phyloP scores from a whole-genome alignment of 2,888 invertebrate genomes.

The Cremastinae sp. region DNA sequence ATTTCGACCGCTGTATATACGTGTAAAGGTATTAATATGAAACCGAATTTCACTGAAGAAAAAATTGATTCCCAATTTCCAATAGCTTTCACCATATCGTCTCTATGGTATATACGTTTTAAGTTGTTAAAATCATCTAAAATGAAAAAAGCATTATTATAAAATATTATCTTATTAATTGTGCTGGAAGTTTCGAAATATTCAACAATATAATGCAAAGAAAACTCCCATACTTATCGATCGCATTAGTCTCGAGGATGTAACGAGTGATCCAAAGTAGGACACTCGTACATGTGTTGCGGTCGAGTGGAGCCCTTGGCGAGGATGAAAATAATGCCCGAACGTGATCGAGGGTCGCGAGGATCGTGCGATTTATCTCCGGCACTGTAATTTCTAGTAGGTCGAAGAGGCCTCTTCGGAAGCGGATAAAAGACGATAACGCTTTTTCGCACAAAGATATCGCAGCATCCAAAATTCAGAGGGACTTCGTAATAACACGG shows the following conservation, averaged over 20 bases:
- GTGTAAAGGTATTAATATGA: no score
- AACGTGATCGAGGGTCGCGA: conserved; percentile 61
- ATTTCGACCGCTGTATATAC: no score
- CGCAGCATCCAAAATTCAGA: conserved; percentile 32
- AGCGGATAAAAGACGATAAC: conserved; percentile 51
- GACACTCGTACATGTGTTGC: conserved; percentile 29
- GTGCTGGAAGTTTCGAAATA: no score
- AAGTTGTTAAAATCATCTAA: no score
- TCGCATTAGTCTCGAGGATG: conserved; percentile 32
- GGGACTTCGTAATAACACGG: conserved; percentile 12
- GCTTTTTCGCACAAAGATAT: conserved; percentile 51
- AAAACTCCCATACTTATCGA: conserved; percentile 35
- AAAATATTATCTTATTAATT: no score
- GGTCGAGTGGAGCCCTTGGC: conserved; percentile 33
- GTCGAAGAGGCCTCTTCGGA: conserved; percentile 1
- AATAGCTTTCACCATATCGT: no score
- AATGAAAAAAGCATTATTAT: no score
- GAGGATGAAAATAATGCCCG: conserved; percentile 57
- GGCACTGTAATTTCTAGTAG: conserved; percentile 45
- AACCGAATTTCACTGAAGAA: no score
- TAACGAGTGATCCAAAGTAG: conserved; percentile 2
- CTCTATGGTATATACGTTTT: no score
- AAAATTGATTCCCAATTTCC: no score
- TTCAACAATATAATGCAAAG: no score
- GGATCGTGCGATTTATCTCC: conserved; percentile 46